Base-by-base conservation (phyloP, 2,113 vertebrate species). In the Heloderma charlesbogerti region DNA sequence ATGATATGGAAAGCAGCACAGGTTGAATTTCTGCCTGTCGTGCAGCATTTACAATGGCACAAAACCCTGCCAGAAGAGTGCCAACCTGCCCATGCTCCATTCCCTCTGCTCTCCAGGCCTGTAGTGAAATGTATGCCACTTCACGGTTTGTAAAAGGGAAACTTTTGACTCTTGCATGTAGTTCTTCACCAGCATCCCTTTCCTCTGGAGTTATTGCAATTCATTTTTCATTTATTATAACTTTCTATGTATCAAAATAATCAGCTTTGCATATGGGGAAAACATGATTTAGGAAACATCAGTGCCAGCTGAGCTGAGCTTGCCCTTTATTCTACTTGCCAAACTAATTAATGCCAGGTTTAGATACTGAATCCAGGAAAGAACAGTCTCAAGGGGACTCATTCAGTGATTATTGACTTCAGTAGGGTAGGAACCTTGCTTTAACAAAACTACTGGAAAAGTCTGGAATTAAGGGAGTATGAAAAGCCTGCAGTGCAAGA, bases 281-380 rank as follows among this genome's bases (percentile, higher is more conserved):
- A 79, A 48, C 40, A 18, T n/a, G 27, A 51, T 88, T 79, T 88
- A 67, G 75, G 16, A 66, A 67, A 4, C 18, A 43, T 27, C 20
- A 57, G 75, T 79, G 87, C 57, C 60, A 88, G 37, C 60, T 80
- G 87, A 80, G 43, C 74, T 88, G 75, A 67, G 37, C 51, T 13
- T 63, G 54, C n/a, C 16, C 84, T 72, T n/a, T 43, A 43, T 88
- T 78, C 37, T 88, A 57, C 29, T 63, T 79, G 37, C 57, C 57
- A 79, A n/a, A 34, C 40, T 87, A 74, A 86, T 74, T 78, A 77
- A 78, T 78, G 37, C 40, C 37, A 66, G 29, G 37, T 78, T 79
- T 88, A 45, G 40, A 78, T 54, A n/a, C 12, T 40, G 37, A 66
- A 66, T 88, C 40, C 40, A 34, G 31, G 45, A 48, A 63, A 78